Evolutionary conservation across 1,140 invertebrate genomes (phyloP).

Genomic region (Acromyrmex echinatior): DNA sequence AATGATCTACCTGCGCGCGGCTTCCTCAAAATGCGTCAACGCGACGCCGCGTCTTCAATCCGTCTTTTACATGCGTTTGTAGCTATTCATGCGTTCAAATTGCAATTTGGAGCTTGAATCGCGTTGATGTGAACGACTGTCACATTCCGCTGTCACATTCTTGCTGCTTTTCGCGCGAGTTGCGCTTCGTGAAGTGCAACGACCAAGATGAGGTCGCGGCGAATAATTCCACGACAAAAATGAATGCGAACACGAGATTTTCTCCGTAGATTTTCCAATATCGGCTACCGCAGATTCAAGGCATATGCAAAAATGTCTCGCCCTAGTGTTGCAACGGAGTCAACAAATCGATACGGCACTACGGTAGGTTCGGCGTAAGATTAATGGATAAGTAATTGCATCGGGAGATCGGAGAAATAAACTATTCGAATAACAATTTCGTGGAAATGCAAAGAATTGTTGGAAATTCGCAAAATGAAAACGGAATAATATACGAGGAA

Average conservation of each 20-base stretch:
- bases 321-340: not conserved
- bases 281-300: slow-evolving; percentile 16
- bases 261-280: slow-evolving; percentile 39
- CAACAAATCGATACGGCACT: slow-evolving; percentile 17
- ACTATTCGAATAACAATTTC: not conserved
- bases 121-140: not conserved
- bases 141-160: slow-evolving; percentile 36
- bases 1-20: slow-evolving; percentile 60
- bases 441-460: slow-evolving; percentile 14
- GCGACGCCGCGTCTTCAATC: slow-evolving; percentile 46
- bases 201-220: slow-evolving; percentile 26
- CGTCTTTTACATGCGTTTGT: slow-evolving; percentile 4
- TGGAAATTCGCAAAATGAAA: slow-evolving; percentile 21
- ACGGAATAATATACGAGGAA: not conserved
- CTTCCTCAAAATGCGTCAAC: slow-evolving; percentile 20
- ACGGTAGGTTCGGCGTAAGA: slow-evolving; percentile 5
- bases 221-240: slow-evolving; percentile 39
- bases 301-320: slow-evolving; percentile 22
- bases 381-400: slow-evolving; percentile 48
- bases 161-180: slow-evolving; percentile 8
- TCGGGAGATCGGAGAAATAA: not conserved
- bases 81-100: slow-evolving; percentile 58
- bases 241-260: slow-evolving; percentile 18
- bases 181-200: slow-evolving; percentile 27
- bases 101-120: slow-evolving; percentile 63